Conservation (phyloP, 2,888 invertebrate genomes). For the Limnephilus auricula region DNA sequence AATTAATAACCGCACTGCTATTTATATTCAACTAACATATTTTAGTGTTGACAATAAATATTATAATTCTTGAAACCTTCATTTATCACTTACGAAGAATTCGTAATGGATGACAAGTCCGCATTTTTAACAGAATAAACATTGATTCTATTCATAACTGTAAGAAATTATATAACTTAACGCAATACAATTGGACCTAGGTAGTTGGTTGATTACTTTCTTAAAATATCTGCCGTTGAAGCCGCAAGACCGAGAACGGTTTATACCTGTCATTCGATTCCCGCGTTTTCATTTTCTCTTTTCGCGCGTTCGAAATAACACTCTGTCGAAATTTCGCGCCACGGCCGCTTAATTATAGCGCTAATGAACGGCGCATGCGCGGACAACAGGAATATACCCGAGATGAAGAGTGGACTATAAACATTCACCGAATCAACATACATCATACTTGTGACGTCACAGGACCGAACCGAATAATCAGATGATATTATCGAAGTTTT, state of each 20-base stretch:
- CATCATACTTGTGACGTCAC: background rate
- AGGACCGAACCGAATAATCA: background rate
- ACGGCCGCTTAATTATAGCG: constrained; percentile 40
- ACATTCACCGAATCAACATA: background rate
- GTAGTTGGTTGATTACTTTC: background rate
- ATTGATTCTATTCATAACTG: constrained; percentile 11
- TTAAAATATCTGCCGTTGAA: background rate
- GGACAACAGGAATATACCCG: background rate
- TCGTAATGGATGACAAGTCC: background rate
- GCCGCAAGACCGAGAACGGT: background rate
- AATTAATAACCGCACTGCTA: background rate
- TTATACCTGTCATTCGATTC: constrained; percentile 23
- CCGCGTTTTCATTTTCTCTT: constrained; percentile 44
- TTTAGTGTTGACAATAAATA: background rate
- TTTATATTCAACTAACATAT: background rate
- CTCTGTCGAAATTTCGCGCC: constrained; percentile 42
- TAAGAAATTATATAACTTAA: constrained; percentile 3
- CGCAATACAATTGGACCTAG: background rate
- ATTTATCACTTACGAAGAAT: background rate
- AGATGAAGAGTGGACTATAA: background rate
- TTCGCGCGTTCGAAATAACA: constrained; percentile 32
- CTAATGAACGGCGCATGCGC: constrained; percentile 26
- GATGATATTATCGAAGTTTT: background rate
- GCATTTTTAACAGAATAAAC: background rate
- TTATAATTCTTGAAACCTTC: background rate